Percentiles rank a stretch among this genome's conserved stretches.
phyloP scores from a whole-genome alignment of 2,113 vertebrate genomes.

The Psilopogon haemacephalus region DNA sequence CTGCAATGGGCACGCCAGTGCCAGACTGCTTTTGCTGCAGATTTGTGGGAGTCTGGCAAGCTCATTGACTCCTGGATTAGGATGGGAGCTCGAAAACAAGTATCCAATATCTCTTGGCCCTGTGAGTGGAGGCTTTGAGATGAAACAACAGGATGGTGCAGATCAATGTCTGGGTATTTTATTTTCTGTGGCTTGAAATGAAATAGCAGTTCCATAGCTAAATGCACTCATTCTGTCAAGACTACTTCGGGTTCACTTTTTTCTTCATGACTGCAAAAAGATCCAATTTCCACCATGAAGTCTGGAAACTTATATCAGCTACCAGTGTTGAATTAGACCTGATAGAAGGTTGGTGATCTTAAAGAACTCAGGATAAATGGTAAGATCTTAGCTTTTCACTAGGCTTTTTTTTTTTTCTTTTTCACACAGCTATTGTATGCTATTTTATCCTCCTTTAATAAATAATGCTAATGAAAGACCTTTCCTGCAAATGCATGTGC shows the following conservation, averaged over 20 bases:
- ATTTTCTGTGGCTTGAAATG: background rate
- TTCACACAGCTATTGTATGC: background rate
- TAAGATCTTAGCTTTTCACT: background rate
- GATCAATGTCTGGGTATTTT: background rate
- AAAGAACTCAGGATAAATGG: slow-evolving; percentile 42
- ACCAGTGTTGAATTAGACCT: background rate
- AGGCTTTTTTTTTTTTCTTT: background rate
- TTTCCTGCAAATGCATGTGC: background rate
- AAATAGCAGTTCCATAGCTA: background rate
- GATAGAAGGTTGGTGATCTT: slow-evolving; percentile 11
- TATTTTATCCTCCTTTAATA: background rate
- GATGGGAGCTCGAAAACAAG: background rate
- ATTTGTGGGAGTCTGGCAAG: background rate
- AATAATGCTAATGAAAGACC: background rate
- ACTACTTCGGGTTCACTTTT: slow-evolving; percentile 4
- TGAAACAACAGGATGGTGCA: background rate
- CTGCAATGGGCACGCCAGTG: background rate
- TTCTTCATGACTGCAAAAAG: background rate
- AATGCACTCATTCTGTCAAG: background rate
- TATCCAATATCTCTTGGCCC: background rate
- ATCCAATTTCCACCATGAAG: background rate
- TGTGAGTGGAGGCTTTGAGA: background rate
- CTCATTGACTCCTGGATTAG: background rate
- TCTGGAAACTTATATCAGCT: background rate
- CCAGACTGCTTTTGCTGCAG: background rate